Conservation (phyloP, 2,888 invertebrate species). For the Drosophila seclusa region DNA sequence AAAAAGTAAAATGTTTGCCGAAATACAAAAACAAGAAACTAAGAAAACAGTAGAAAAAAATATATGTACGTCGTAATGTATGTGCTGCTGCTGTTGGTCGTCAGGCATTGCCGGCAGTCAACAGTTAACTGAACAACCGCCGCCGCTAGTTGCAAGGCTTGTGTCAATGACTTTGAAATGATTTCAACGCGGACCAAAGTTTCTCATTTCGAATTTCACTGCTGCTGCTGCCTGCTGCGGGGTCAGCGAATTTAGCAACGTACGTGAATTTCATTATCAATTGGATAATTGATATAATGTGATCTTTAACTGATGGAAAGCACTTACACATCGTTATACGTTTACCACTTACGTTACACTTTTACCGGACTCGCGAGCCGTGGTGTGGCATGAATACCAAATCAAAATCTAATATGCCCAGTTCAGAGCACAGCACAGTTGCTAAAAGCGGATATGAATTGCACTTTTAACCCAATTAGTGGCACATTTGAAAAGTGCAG, state of each 20-base stretch:
- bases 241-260: constrained; percentile 52
- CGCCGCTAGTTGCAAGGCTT: constrained; percentile 22
- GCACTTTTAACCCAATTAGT: constrained; percentile 51
- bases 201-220: constrained; percentile 68
- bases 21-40: constrained; percentile 34
- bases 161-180: constrained; percentile 80
- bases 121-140: constrained; percentile 47
- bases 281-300: constrained; percentile 78
- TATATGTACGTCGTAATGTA: constrained; percentile 16
- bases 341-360: constrained; percentile 19
- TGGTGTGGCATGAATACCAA: background rate
- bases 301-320: constrained; percentile 56
- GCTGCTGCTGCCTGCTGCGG: constrained; percentile 33
- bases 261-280: constrained; percentile 77
- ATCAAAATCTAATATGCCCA: background rate
- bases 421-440: background rate
- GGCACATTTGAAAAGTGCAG: constrained; percentile 1
- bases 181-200: constrained; percentile 66
- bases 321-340: constrained; percentile 8
- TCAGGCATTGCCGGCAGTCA: constrained; percentile 32
- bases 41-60: constrained; percentile 37
- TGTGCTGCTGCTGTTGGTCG: constrained; percentile 20
- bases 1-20: constrained; percentile 75
- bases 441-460: constrained; percentile 26
- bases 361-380: constrained; percentile 18